Base-by-base conservation (phyloP, 2,113 vertebrate species). In the Megaceryle maxima region DNA sequence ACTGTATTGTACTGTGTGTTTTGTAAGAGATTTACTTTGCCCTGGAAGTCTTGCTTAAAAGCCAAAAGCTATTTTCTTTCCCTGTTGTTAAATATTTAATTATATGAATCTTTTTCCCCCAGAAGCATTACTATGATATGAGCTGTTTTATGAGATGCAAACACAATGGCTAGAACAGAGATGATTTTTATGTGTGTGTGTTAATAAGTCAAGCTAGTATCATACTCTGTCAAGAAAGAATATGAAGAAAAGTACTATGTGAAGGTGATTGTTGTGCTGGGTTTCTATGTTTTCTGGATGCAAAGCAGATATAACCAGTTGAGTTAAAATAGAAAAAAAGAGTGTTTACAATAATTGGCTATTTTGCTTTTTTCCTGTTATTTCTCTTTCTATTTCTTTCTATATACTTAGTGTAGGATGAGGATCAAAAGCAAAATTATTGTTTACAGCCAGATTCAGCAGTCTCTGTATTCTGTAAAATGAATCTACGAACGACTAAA, bases 401-500 rank as follows among this genome's bases (percentile, higher is more conserved):
- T 66, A 63, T 57, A 31, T 28, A 9, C 11, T 69, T 69, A 1
- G 16, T 63, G 41, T 66, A 63, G 69, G 62, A 51, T 64, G 60
- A 81, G 33, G 55, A 53, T 74, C 43, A 63, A 77, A 95, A 76
- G 31, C 33, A 80, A 46, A 74, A 84, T 53, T 81, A 56, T 16
- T 86, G n/a, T 64, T 92, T 95, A 87, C 43, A 74, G 26, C 18
- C 16, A 57, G 50, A 16, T 57, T 83, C 33, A n/a, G 22, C 25
- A 59, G 50, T 7, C 25, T 80, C 41, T 86, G 22, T 13, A 13
- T 53, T 50, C 25, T 75, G 74, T 72, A 84, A 87, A 94, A 91
- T 31, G 35, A 81, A 60, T 63, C 43, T n/a, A 68, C 84, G 66
- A 91, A 94, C 87, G 74, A 92, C 72, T 91, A 75, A 95, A 87